Conservation (phyloP, 1,140 invertebrate genomes). For the Dryas iulia region DNA sequence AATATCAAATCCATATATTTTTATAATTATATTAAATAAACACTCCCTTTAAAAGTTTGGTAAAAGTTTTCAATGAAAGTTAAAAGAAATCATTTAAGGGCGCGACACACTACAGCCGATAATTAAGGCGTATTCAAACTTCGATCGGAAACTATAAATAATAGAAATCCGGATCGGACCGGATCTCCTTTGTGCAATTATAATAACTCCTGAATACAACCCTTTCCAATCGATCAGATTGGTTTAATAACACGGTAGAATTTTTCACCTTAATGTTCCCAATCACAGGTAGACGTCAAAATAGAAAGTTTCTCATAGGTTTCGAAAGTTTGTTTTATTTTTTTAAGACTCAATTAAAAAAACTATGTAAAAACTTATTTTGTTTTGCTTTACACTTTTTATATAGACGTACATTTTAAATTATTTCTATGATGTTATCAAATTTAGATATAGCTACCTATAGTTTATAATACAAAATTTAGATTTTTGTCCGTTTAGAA, state of each 20-base stretch:
- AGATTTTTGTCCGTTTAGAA: too few species aligned
- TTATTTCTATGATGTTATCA: too few species aligned
- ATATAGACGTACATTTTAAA: too few species aligned
- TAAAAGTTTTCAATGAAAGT: conserved; percentile 65
- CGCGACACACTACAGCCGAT: conserved; percentile 65
- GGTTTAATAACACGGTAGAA: conserved; percentile 70
- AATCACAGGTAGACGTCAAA: conserved; percentile 52
- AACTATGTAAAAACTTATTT: too few species aligned
- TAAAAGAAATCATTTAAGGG: conserved; percentile 57
- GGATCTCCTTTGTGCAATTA: conserved; percentile 76
- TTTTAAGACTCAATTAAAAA: not conserved
- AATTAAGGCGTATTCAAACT: conserved; percentile 77
- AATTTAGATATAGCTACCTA: too few species aligned
- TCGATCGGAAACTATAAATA: conserved; percentile 78
- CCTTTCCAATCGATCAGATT: conserved; percentile 71
- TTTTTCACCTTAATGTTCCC: conserved; percentile 46
- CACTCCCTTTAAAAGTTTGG: not conserved
- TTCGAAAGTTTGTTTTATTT: not conserved
- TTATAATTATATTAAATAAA: not conserved
- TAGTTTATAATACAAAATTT: too few species aligned
- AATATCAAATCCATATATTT: not conserved
- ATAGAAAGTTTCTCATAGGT: conserved; percentile 2
- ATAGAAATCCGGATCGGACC: conserved; percentile 70
- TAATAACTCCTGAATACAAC: conserved; percentile 66
- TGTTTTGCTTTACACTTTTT: too few species aligned